A percentile compares a stretch with the other conserved stretches of the same genome.
These are phyloP conservation scores for Rhagonycha lutea DNA, from an alignment of 2,888 invertebrate species.

Conservation along the genomic window DNA sequence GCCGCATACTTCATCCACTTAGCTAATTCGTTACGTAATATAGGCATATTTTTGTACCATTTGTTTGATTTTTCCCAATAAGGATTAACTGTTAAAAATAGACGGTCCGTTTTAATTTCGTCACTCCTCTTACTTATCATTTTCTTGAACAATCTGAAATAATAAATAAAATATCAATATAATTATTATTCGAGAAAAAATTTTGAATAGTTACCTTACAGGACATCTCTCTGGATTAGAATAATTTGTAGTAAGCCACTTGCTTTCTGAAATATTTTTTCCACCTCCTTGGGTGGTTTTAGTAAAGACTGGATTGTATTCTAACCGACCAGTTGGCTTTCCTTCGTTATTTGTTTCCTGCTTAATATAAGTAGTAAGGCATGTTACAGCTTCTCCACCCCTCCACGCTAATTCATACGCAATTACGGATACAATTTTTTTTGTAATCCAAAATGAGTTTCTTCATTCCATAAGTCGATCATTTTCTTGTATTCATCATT, in stretches of 20 bases:
- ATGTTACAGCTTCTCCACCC: neutral
- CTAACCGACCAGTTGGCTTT: neutral
- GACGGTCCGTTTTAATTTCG: neutral
- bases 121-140: neutral
- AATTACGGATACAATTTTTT: slow-evolving; percentile 1
- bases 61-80: neutral
- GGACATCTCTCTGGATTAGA: neutral
- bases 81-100: neutral
- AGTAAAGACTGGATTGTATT: neutral
- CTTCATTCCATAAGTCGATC: neutral
- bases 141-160: neutral
- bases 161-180: too few relatives aligned
- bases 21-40: neutral
- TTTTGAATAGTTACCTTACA: too few relatives aligned
- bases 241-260: neutral
- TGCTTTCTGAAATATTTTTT: neutral
- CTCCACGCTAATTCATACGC: slow-evolving; percentile 5
- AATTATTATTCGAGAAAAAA: too few relatives aligned
- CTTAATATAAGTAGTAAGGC: neutral
- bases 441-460: slow-evolving; percentile 6
- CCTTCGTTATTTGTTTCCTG: slow-evolving; percentile 3
- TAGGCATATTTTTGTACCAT: neutral
- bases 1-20: neutral
- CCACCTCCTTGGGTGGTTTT: neutral
- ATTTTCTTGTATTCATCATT: neutral